Evolutionary conservation across 2,113 vertebrate genomes (phyloP), one percentile per base, ranked within the genome.

Genomic region (Collichthys lucidus): DNA sequence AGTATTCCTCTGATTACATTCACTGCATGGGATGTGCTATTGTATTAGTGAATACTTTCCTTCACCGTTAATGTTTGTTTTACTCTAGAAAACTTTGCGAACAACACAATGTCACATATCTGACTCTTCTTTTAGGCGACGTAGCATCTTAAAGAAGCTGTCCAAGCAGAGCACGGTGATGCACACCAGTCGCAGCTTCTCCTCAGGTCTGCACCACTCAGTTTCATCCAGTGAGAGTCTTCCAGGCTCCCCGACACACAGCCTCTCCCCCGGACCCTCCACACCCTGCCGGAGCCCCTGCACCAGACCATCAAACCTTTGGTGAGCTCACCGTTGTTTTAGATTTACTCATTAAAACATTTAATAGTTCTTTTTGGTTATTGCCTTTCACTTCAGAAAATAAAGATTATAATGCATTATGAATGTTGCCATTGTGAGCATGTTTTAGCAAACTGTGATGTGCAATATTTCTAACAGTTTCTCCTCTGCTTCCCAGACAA

Each of bases 171-270:
- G 96, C 0, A 95, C 96, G 0, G 96, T 96, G 42, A 95, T 99
- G 76, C 97, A 98, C 89, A 96, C 96, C 89, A 99, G 98, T 89
- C 97, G 96, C 57, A 99, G 98, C 91, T 97, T 98, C 93, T 98
- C 97, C 5, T 99, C 98, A 0, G 97, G 97, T 2, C 97, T 99
- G 67, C 97, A 99, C 62, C 97, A 98, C 91, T 98, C 98, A 0
- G 95, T 99, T 77, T 99, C 98, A 1, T 98, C 98, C 77, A 97
- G 97, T 0, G 98, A 99, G 92, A 99, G 98, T 92, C 96, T 98
- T 22, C 97, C 98, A 0, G 98, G 97, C 26, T 99, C 98, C 1
- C 98, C 98, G n/a, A 98, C 98, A 0, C 97, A 98, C 95, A 98
- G 98, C 92, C 95, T 97, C 24, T 98, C 98, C 5, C 97, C 98